These are phyloP conservation scores for Loxodonta africana DNA, from an alignment of 2,113 vertebrate species.

Conservation along the genomic window DNA sequence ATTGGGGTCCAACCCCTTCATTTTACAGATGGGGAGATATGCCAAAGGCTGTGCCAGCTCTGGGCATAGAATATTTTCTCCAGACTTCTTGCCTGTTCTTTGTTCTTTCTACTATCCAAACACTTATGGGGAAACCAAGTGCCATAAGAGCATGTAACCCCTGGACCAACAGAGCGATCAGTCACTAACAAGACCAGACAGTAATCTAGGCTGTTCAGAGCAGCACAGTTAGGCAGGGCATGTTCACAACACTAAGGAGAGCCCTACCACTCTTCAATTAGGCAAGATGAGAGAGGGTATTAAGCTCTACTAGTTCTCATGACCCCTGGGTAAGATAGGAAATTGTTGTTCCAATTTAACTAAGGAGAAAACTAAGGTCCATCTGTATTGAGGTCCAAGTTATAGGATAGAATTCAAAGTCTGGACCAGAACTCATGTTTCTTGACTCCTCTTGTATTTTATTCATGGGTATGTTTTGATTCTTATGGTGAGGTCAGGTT, in stretches of 20 bases:
- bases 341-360: not conserved
- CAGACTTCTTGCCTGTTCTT: constrained; percentile 21
- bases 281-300: not conserved
- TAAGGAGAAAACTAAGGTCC: not conserved
- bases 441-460: constrained; percentile 2
- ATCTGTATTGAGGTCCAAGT: not conserved
- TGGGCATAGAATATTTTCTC: constrained; percentile 26
- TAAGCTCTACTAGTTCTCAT: not conserved
- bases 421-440: not conserved
- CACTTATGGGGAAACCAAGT: constrained; percentile 7
- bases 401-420: not conserved
- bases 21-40: not conserved
- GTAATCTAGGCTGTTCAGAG: not conserved
- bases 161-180: not conserved
- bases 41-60: not conserved
- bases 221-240: not conserved
- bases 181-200: constrained; percentile 12
- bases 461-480: constrained; percentile 17
- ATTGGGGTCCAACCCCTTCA: not conserved
- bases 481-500: not conserved
- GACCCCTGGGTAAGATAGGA: not conserved
- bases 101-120: constrained; percentile 22
- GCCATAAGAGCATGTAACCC: not conserved
- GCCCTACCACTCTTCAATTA: not conserved
- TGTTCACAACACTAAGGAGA: not conserved